phyloP scores from a whole-genome alignment of 2,113 vertebrate genomes.

The Percina caprodes region DNA sequence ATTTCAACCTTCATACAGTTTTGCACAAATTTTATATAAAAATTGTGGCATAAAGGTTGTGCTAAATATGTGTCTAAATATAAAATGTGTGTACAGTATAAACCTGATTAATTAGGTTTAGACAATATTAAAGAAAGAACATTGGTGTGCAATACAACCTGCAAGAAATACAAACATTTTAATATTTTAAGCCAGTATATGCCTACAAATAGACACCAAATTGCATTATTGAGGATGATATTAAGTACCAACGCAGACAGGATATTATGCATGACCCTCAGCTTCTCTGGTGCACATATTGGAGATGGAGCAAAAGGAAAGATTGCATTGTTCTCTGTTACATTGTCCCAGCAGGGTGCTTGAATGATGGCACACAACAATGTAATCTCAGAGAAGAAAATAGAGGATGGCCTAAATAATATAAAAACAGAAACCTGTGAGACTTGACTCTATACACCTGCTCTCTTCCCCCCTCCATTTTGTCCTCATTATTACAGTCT shows the following conservation, averaged over 20 bases:
- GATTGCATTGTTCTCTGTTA: constrained; percentile 45
- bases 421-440: constrained; percentile 42
- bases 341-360: constrained; percentile 42
- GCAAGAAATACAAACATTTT: constrained; percentile 14
- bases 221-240: constrained; percentile 38
- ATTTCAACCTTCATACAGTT: neutral
- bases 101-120: neutral
- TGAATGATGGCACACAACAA: constrained; percentile 54
- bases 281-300: constrained; percentile 35
- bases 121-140: neutral
- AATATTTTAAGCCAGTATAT: constrained; percentile 24
- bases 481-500: constrained; percentile 63
- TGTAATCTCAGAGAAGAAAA: constrained; percentile 54
- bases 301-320: constrained; percentile 33
- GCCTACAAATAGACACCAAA: constrained; percentile 14
- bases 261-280: constrained; percentile 58
- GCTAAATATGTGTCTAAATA: neutral
- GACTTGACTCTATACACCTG: constrained; percentile 43
- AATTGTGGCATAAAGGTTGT: neutral
- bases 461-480: constrained; percentile 19
- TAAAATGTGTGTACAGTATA: neutral
- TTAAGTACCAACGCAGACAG: constrained; percentile 47
- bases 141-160: neutral
- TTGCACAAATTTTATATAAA: neutral
- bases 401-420: constrained; percentile 18